Base-by-base conservation (phyloP, 2,888 invertebrate genomes). In the Drosophila eohydei region DNA sequence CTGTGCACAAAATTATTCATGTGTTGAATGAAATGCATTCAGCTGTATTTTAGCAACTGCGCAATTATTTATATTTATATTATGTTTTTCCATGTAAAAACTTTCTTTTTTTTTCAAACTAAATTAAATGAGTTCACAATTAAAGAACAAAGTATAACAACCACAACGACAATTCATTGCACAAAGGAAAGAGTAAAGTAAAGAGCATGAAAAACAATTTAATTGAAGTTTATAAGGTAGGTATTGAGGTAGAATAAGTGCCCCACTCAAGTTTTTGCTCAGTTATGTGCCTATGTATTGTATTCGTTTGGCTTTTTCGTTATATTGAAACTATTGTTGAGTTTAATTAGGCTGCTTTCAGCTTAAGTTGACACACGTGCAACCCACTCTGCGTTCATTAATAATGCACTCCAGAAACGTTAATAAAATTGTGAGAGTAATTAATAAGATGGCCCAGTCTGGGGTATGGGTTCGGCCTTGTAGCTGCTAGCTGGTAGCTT, bases 391-490 rank as follows among this genome's bases (percentile, higher is more conserved):
- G 26, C 32, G 16, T 55, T 61, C 67, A 74, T 71, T 80, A 61
- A 80, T 68, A 58, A 58, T 62, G 34, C 61, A 38, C 28, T 34
- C 21, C 59, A 50, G 46, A 57, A 46, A 44, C 54, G 74, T 81
- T 83, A 64, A 83, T 79, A 66, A 69, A 67, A 71, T 69, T 79
- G 51, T 55, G 56, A 58, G 54, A 65, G 80, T 72, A 85, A 85
- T 88, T 88, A 85, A 88, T 80, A 74, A 67, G 54, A 58, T 61
- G 59, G 51, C 12, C 43, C 12, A 16, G 28, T 28, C 36, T 16
- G 61, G 46, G 52, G 38, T 34, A 21, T 7, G 54, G 40, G 32
- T 40, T 11, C 30, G 30, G 46, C 34, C 58, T 63, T 74, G 63
- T 58, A 57, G 62, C 59, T 62, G 62, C 59, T 62, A n/a, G n/a